Conservation (phyloP, 2,113 vertebrate genomes). For the Psittacula cyanocephala region DNA sequence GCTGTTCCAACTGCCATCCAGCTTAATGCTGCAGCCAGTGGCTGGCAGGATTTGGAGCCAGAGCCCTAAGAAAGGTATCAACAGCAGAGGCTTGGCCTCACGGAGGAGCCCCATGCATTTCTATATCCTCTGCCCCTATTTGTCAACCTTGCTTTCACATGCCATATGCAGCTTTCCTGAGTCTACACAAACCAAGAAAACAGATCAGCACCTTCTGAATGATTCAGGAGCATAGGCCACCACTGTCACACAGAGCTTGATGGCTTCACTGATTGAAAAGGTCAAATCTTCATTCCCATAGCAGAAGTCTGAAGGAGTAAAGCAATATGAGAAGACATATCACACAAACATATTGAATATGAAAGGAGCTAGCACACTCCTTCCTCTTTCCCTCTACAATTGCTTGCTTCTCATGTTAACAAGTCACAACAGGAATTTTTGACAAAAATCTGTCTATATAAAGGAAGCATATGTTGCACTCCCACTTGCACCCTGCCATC, state of each 20-base stretch:
- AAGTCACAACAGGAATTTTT: neutral
- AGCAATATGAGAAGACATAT: neutral
- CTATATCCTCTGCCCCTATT: neutral
- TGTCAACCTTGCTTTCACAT: neutral
- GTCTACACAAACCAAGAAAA: neutral
- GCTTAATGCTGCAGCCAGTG: neutral
- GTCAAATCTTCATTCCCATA: constrained; percentile 95
- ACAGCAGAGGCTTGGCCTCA: neutral
- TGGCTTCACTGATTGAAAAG: constrained; percentile 96
- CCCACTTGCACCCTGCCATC: neutral
- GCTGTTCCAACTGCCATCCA: neutral
- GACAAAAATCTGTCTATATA: neutral
- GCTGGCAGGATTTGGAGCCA: neutral
- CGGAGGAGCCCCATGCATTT: neutral
- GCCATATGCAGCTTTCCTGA: neutral
- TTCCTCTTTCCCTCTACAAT: neutral
- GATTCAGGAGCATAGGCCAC: constrained; percentile 96
- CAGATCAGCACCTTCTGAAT: constrained; percentile 85
- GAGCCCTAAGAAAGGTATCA: neutral
- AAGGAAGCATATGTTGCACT: neutral
- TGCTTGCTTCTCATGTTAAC: neutral
- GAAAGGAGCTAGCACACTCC: neutral
- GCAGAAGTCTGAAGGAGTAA: constrained; percentile 88
- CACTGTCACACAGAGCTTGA: constrained; percentile 97
- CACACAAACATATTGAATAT: neutral